Evolutionary conservation across 2,113 vertebrate species (phyloP).

Genomic region (Otocyon megalotis): DNA sequence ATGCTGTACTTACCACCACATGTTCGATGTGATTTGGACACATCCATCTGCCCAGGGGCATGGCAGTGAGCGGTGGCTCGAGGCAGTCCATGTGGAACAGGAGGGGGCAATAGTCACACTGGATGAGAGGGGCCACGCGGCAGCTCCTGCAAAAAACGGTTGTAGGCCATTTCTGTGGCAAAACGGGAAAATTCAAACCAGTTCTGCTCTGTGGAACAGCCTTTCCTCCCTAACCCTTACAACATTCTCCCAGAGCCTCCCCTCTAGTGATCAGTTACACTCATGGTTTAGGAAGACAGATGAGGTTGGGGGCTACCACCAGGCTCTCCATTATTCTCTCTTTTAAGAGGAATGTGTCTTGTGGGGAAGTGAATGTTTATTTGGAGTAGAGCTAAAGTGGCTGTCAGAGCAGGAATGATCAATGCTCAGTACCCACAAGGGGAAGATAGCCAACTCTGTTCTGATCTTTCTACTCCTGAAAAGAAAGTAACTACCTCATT

Average conservation of each 20-base stretch:
- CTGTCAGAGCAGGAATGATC: constrained; percentile 54
- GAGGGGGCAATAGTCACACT: constrained; percentile 98
- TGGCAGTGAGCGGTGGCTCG: constrained; percentile 97
- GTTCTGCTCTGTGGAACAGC: not conserved
- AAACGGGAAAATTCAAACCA: constrained; percentile 52
- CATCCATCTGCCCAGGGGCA: constrained; percentile 99
- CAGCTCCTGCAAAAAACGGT: constrained; percentile 92
- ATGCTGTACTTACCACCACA: constrained; percentile 91
- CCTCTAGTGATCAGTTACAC: not conserved
- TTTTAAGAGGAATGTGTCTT: constrained; percentile 52
- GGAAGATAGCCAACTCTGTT: not conserved
- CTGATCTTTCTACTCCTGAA: constrained; percentile 29
- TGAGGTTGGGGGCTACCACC: not conserved
- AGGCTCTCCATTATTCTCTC: constrained; percentile 27
- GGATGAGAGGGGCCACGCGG: constrained; percentile 96
- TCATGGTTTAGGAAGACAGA: constrained; percentile 18
- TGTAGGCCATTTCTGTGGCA: constrained; percentile 35
- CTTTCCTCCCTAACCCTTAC: not conserved
- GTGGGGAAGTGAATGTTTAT: constrained; percentile 47
- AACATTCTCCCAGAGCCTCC: not conserved
- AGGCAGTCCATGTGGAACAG: constrained; percentile 99
- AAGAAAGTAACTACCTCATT: constrained; percentile 16
- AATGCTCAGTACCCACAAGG: not conserved
- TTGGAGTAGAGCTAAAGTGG: constrained; percentile 38
- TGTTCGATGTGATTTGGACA: constrained; percentile 99